phyloP scores from a whole-genome alignment of 2,113 vertebrate species.

The Cyprinus carpio region DNA sequence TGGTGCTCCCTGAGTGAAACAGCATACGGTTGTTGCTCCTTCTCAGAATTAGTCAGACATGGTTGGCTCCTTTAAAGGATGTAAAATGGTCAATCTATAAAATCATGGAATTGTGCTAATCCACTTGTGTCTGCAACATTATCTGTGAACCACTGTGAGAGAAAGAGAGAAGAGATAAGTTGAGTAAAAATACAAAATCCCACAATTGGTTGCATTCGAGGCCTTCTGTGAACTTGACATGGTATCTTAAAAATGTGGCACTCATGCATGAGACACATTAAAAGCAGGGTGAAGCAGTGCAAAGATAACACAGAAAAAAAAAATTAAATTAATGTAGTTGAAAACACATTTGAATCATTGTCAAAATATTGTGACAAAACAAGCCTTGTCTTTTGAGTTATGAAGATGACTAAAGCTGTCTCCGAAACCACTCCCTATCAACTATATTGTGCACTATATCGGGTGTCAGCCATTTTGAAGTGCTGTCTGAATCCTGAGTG shows the following conservation, averaged over 20 bases:
- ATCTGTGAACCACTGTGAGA: not conserved
- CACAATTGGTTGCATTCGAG: not conserved
- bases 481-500: too few species aligned
- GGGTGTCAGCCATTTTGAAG: too few species aligned
- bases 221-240: not conserved
- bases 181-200: not conserved
- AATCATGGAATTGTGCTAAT: not conserved
- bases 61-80: not conserved
- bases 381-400: too few species aligned
- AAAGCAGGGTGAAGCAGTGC: not conserved
- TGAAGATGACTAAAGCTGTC: too few species aligned
- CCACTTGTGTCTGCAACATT: not conserved
- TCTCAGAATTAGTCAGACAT: not conserved
- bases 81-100: not conserved
- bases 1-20: not conserved
- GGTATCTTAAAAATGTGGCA: not conserved
- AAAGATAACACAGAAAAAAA: not conserved
- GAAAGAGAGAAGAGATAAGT: not conserved
- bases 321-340: not conserved
- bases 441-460: too few species aligned
- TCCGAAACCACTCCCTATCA: too few species aligned
- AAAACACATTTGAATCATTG: not conserved
- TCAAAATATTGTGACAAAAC: too few species aligned
- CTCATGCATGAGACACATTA: not conserved
- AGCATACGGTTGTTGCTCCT: not conserved